A percentile compares a stretch with the other conserved stretches of the same genome.
These are phyloP conservation scores for Willowsia nigromaculata DNA, from an alignment of 2,888 invertebrate species.

Conservation along the genomic window DNA sequence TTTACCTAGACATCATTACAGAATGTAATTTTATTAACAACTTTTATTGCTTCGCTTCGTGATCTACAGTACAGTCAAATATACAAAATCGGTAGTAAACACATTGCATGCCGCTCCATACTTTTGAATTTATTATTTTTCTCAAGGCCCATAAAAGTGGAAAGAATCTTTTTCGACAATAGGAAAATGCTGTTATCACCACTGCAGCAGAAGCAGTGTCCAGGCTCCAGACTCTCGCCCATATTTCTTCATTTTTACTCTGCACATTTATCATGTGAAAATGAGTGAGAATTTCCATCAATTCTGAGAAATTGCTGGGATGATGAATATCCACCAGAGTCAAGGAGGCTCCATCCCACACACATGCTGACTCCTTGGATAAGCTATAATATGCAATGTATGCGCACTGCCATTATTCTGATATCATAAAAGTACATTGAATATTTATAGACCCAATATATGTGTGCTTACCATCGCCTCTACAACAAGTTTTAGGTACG, in stretches of 20 bases:
- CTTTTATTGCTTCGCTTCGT: no score
- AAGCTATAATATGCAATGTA: not conserved
- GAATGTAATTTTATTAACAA: no score
- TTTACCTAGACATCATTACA: no score
- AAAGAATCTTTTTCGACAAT: not conserved
- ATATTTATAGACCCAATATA: constrained; percentile 14
- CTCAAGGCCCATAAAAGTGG: not conserved
- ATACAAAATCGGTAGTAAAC: no score
- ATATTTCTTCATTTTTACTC: constrained; percentile 57
- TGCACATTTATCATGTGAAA: constrained; percentile 55
- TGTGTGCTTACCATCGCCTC: not conserved
- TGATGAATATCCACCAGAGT: constrained; percentile 46
- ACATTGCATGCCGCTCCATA: not conserved
- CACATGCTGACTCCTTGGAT: not conserved
- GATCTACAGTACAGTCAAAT: no score
- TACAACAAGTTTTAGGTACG: not conserved
- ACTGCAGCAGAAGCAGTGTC: not conserved
- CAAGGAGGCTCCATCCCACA: constrained; percentile 1
- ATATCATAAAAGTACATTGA: not conserved
- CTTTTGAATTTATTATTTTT: not conserved
- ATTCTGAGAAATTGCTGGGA: constrained; percentile 54
- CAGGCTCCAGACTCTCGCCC: not conserved
- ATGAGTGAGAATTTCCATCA: constrained; percentile 28
- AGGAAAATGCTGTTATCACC: not conserved
- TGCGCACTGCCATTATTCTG: not conserved